Evolutionary conservation across 2,113 vertebrate species (phyloP).

Genomic region (Megalops atlanticus): DNA sequence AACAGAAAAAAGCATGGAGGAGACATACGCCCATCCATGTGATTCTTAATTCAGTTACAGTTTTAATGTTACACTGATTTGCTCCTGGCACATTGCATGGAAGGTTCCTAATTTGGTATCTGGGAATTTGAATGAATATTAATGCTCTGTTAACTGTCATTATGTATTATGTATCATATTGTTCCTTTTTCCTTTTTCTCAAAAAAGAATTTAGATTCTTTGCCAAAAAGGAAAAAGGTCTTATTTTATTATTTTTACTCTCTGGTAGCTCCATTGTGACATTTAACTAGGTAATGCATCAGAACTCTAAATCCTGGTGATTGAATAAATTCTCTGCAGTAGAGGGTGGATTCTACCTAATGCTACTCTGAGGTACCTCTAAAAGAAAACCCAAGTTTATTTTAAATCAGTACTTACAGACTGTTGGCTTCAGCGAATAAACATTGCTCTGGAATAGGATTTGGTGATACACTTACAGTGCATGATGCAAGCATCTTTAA

Average conservation of each 20-base stretch:
- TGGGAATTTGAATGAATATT: not conserved
- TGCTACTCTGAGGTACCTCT: no score
- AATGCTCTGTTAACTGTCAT: not conserved
- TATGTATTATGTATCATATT: not conserved
- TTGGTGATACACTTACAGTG: not conserved
- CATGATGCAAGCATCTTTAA: not conserved
- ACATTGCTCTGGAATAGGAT: not conserved
- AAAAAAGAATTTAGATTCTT: not conserved
- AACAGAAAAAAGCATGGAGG: no score
- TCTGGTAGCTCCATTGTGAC: not conserved
- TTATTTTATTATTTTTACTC: not conserved
- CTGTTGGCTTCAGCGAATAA: not conserved
- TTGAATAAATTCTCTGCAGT: not conserved
- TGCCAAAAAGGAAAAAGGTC: not conserved
- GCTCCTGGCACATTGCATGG: not conserved
- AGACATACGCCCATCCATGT: not conserved
- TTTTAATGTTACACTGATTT: not conserved
- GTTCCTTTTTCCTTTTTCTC: not conserved
- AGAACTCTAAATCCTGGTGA: not conserved
- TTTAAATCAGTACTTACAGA: not conserved
- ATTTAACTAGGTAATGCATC: not conserved
- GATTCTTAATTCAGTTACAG: not conserved
- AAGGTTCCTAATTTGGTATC: not conserved
- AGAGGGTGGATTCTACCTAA: not conserved
- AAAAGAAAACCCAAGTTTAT: not conserved